Percentiles rank a stretch among this genome's conserved stretches.
These are phyloP conservation scores for Nettapus auritus DNA, from an alignment of 2,113 vertebrate species.

Conservation along the genomic window DNA sequence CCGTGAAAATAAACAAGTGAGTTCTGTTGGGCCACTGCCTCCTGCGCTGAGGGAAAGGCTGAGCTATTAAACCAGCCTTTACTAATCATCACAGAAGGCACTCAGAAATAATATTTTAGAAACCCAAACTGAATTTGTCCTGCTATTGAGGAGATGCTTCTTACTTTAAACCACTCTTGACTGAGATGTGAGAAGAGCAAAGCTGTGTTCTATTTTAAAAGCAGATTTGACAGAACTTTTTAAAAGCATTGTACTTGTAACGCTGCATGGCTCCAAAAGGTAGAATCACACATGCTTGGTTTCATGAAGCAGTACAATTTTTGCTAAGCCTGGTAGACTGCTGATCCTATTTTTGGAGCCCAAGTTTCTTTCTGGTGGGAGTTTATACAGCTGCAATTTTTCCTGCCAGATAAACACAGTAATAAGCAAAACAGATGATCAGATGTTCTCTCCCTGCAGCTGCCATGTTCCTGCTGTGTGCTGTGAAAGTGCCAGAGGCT, in stretches of 20 bases:
- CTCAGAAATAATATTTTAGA: background rate
- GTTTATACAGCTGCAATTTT: background rate
- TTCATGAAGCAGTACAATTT: background rate
- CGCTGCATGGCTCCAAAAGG: background rate
- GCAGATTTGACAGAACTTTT: background rate
- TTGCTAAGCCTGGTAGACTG: background rate
- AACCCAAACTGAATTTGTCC: background rate
- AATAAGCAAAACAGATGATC: background rate
- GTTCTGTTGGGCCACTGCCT: background rate
- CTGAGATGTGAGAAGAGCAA: background rate
- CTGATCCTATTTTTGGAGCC: background rate
- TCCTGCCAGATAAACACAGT: background rate
- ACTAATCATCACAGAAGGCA: background rate
- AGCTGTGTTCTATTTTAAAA: background rate
- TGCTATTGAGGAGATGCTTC: background rate
- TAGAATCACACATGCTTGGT: background rate
- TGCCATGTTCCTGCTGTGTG: slow-evolving; percentile 98
- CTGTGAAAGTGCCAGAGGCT: slow-evolving; percentile 94
- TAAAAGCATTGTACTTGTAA: background rate
- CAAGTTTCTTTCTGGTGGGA: background rate
- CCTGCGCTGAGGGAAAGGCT: background rate
- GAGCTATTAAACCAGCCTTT: background rate
- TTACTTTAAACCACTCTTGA: background rate
- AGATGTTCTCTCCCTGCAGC: slow-evolving; percentile 76
- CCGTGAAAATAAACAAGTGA: background rate